These are phyloP conservation scores for Brotogeris chrysoptera DNA, from an alignment of 2,797 vertebrate genomes.

Conservation along the genomic window DNA sequence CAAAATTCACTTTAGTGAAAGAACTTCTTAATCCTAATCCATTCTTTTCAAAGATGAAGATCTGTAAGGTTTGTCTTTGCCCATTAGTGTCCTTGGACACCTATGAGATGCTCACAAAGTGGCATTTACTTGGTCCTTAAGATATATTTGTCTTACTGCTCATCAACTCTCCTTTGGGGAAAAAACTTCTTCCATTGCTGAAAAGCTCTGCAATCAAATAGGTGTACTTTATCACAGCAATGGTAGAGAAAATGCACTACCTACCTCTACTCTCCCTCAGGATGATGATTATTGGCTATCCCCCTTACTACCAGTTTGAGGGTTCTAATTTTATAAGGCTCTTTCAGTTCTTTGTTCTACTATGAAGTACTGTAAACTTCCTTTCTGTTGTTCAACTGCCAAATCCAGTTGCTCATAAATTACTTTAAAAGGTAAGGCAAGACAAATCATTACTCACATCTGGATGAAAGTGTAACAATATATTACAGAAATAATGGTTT, in stretches of 20 bases:
- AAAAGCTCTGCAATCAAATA: conserved; percentile 60
- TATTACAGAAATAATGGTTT: background rate
- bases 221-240: conserved; percentile 22
- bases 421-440: background rate
- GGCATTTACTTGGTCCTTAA: conserved; percentile 38
- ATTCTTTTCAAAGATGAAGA: conserved; percentile 7
- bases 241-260: conserved; percentile 43
- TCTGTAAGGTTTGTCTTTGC: conserved; percentile 14
- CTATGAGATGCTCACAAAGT: conserved; percentile 8
- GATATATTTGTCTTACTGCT: conserved; percentile 43
- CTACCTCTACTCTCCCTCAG: background rate
- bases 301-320: background rate
- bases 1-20: background rate
- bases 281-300: conserved; percentile 52
- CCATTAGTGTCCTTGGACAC: conserved; percentile 41
- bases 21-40: conserved; percentile 1
- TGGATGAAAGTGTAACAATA: background rate
- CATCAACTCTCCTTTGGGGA: conserved; percentile 40
- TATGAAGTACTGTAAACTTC: background rate
- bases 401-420: background rate
- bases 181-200: conserved; percentile 21
- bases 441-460: background rate
- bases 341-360: conserved; percentile 42
- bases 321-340: conserved; percentile 19
- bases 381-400: background rate